phyloP scores from a whole-genome alignment of 2,797 vertebrate species.

The Rallus crepitans region DNA sequence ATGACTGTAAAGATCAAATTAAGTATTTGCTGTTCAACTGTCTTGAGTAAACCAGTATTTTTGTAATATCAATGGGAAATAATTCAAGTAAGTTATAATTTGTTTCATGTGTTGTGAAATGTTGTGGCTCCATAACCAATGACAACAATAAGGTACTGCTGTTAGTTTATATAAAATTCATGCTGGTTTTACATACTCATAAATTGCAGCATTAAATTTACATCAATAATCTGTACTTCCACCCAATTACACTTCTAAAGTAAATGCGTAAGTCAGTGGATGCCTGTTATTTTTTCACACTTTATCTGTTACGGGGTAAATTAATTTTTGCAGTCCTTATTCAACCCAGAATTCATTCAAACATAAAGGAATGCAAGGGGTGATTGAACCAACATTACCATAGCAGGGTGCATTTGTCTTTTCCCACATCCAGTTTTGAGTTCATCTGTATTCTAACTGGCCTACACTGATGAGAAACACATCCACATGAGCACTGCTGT shows the following conservation, averaged over 20 bases:
- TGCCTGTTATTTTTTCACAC: not conserved
- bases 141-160: not conserved
- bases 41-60: not conserved
- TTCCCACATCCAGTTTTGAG: not conserved
- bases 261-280: not conserved
- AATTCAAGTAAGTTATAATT: slow-evolving; percentile 33
- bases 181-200: not conserved
- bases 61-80: slow-evolving; percentile 20
- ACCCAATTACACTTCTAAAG: not conserved
- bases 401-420: not conserved
- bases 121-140: not conserved
- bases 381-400: not conserved
- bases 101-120: not conserved
- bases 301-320: not conserved
- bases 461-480: not conserved
- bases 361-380: not conserved
- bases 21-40: not conserved
- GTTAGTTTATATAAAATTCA: not conserved
- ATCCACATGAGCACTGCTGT: not conserved
- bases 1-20: not conserved
- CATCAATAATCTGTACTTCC: not conserved
- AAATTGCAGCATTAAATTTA: not conserved
- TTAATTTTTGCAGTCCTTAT: not conserved
- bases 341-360: not conserved
- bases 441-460: not conserved